phyloP scores from a whole-genome alignment of 1,140 invertebrate genomes.

The Ips typographus region DNA sequence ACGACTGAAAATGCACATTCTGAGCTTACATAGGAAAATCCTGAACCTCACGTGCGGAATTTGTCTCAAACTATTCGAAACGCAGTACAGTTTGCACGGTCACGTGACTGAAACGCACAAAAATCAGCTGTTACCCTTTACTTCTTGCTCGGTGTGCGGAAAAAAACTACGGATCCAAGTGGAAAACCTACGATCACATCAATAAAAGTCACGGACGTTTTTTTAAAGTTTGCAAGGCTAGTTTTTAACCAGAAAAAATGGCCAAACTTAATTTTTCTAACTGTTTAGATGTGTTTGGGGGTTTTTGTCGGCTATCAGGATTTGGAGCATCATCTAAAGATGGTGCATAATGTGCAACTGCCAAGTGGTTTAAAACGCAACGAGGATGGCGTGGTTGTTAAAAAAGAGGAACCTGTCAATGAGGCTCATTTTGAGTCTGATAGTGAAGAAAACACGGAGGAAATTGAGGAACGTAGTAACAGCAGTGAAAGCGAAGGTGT shows the following conservation, averaged over 20 bases:
- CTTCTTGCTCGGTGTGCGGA: conserved; percentile 62
- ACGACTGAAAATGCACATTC: conserved; percentile 63
- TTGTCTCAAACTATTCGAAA: conserved; percentile 60
- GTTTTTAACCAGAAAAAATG: not conserved
- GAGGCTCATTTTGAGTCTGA: too few species aligned
- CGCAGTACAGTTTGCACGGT: conserved; percentile 59
- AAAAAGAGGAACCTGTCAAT: too few species aligned
- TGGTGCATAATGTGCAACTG: conserved; percentile 6
- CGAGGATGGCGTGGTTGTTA: too few species aligned
- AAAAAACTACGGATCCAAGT: conserved; percentile 62
- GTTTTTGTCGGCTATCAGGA: conserved; percentile 58
- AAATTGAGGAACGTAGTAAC: conserved; percentile 7
- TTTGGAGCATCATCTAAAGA: conserved; percentile 52
- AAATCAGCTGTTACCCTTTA: conserved; percentile 55
- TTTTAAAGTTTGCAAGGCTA: conserved; percentile 58
- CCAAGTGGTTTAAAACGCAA: too few species aligned
- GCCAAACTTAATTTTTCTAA: not conserved
- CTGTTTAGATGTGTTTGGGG: conserved; percentile 55
- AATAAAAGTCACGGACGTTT: conserved; percentile 62
- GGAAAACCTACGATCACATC: conserved; percentile 65
- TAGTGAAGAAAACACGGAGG: conserved; percentile 8
- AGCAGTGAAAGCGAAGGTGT: not conserved
- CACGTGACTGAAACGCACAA: conserved; percentile 59
- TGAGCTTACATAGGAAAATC: conserved; percentile 59
- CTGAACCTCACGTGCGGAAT: conserved; percentile 61